A percentile compares a stretch with the other conserved stretches of the same genome.
These are phyloP conservation scores for Echiichthys vipera DNA, from an alignment of 2,797 vertebrate species.

Conservation along the genomic window DNA sequence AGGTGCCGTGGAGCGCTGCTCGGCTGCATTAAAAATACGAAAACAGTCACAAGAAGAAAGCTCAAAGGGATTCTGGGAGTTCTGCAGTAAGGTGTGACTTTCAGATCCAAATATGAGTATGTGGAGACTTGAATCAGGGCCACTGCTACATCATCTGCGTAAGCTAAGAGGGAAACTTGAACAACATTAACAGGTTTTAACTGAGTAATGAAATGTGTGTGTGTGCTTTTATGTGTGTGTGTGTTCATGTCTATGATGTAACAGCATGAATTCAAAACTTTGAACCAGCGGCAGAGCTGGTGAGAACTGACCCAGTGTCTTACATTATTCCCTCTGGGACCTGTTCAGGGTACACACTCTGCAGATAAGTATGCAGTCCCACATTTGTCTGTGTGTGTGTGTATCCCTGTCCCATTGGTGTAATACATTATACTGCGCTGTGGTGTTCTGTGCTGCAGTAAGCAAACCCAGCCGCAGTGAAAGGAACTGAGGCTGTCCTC, in stretches of 20 bases:
- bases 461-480: conserved; percentile 40
- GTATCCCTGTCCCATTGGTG: not conserved
- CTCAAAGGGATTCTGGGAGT: not conserved
- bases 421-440: conserved; percentile 13
- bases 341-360: not conserved
- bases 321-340: not conserved
- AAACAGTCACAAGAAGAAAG: not conserved
- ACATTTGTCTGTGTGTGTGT: not conserved
- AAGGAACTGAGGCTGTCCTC: conserved; percentile 46
- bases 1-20: not conserved
- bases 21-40: conserved; percentile 2
- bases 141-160: not conserved
- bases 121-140: not conserved
- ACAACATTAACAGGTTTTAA: not conserved
- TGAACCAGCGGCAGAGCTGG: too few relatives aligned
- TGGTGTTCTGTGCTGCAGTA: conserved; percentile 36
- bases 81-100: not conserved
- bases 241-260: too few relatives aligned
- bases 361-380: not conserved
- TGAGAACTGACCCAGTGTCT: too few relatives aligned
- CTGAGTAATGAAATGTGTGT: not conserved
- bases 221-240: too few relatives aligned
- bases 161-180: not conserved
- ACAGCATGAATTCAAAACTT: too few relatives aligned
- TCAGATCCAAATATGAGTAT: not conserved